Evolutionary conservation across 2,888 invertebrate genomes (phyloP).

Genomic region (Strigamia crassipes): DNA sequence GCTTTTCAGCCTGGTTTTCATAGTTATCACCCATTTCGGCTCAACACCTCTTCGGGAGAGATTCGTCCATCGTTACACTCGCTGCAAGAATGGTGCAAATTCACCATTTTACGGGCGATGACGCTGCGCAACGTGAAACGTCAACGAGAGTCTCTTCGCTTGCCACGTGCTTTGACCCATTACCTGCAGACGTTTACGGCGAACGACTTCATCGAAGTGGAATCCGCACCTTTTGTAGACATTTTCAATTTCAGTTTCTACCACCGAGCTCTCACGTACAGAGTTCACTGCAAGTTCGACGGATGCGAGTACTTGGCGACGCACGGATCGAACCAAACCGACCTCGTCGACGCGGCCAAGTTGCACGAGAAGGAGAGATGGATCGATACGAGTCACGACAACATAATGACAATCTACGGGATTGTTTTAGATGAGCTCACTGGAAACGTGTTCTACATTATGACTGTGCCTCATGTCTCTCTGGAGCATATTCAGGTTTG

Average conservation of each 20-base stretch:
- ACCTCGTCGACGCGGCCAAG: slow-evolving; percentile 18
- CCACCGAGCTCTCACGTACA: slow-evolving; percentile 51
- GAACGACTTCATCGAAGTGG: slow-evolving; percentile 54
- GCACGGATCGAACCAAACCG: slow-evolving; percentile 49
- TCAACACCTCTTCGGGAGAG: neutral
- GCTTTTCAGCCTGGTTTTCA: slow-evolving; percentile 51
- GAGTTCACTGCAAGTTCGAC: slow-evolving; percentile 50
- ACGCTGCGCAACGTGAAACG: slow-evolving; percentile 53
- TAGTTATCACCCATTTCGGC: slow-evolving; percentile 51
- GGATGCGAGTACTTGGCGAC: slow-evolving; percentile 51
- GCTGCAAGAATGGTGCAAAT: slow-evolving; percentile 55
- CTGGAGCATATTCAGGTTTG: slow-evolving; percentile 54
- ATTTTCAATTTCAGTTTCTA: slow-evolving; percentile 50
- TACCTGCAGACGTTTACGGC: slow-evolving; percentile 55
- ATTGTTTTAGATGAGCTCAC: slow-evolving; percentile 53
- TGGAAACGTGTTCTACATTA: slow-evolving; percentile 54
- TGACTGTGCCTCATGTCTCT: slow-evolving; percentile 55
- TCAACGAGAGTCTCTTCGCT: slow-evolving; percentile 53
- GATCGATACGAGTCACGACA: slow-evolving; percentile 54
- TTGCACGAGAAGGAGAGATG: slow-evolving; percentile 54
- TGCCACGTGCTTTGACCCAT: slow-evolving; percentile 54
- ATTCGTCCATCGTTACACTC: neutral
- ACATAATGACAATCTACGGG: slow-evolving; percentile 55
- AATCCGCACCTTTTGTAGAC: slow-evolving; percentile 52
- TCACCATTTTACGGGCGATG: slow-evolving; percentile 53